Evolutionary conservation across 1,140 invertebrate genomes (phyloP).

Genomic region (Ephestia elutella): DNA sequence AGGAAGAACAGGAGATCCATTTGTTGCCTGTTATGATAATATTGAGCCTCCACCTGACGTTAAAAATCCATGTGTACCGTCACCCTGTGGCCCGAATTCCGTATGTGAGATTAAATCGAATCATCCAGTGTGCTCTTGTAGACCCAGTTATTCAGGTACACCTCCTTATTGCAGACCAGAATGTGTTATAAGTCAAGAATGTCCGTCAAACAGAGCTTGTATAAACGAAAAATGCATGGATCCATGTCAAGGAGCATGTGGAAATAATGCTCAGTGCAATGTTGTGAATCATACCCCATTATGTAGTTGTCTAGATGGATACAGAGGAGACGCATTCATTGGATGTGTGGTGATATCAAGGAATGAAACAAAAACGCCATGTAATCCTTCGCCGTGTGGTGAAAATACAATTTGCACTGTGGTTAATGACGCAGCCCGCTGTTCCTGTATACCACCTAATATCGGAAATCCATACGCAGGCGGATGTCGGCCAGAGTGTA

Average conservation of each 20-base stretch:
- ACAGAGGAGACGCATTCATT: slow-evolving; percentile 87
- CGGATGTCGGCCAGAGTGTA: slow-evolving; percentile 87
- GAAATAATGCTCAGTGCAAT: slow-evolving; percentile 84
- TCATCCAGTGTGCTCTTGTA: slow-evolving; percentile 85
- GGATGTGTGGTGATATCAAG: slow-evolving; percentile 78
- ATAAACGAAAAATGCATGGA: slow-evolving; percentile 86
- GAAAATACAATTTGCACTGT: slow-evolving; percentile 85
- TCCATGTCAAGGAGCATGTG: slow-evolving; percentile 84
- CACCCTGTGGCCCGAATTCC: slow-evolving; percentile 89
- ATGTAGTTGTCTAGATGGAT: slow-evolving; percentile 85
- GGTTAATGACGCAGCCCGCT: slow-evolving; percentile 80
- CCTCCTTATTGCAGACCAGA: slow-evolving; percentile 84
- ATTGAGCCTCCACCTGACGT: slow-evolving; percentile 56
- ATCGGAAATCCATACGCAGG: slow-evolving; percentile 86
- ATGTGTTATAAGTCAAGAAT: slow-evolving; percentile 85
- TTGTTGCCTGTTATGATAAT: slow-evolving; percentile 79
- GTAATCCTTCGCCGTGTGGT: slow-evolving; percentile 87
- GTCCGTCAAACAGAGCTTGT: slow-evolving; percentile 83
- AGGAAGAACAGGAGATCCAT: slow-evolving; percentile 87
- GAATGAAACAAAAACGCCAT: slow-evolving; percentile 77
- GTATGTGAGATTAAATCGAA: slow-evolving; percentile 87
- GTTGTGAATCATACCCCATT: slow-evolving; percentile 88
- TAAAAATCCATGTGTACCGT: slow-evolving; percentile 83
- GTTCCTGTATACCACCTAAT: slow-evolving; percentile 89
- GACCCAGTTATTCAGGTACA: slow-evolving; percentile 82